These are phyloP conservation scores for Neoniphon sammara DNA, from an alignment of 2,797 vertebrate species.

Conservation along the genomic window DNA sequence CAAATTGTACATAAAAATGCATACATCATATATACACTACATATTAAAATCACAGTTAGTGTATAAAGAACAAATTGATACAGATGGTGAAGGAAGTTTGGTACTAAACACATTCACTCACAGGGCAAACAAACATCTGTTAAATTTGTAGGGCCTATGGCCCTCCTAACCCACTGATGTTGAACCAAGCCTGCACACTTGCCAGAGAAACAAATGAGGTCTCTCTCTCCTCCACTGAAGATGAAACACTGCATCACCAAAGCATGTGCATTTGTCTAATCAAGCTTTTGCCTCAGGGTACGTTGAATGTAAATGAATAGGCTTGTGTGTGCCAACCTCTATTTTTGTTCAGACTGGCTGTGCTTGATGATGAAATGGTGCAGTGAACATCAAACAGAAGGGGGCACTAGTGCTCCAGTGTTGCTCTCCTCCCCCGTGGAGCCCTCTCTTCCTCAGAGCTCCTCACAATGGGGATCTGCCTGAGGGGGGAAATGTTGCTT, in stretches of 20 bases:
- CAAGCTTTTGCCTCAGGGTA: slow-evolving; percentile 78
- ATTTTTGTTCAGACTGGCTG: slow-evolving; percentile 72
- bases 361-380: slow-evolving; percentile 76
- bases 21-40: neutral
- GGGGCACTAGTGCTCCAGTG: slow-evolving; percentile 98
- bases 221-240: slow-evolving; percentile 79
- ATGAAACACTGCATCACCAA: slow-evolving; percentile 83
- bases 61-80: slow-evolving; percentile 71
- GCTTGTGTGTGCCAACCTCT: slow-evolving; percentile 76
- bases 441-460: slow-evolving; percentile 84
- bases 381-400: slow-evolving; percentile 83
- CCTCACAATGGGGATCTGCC: slow-evolving; percentile 97
- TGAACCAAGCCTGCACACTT: slow-evolving; percentile 73
- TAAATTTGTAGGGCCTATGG: slow-evolving; percentile 74
- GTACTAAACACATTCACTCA: slow-evolving; percentile 68
- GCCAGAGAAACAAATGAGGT: slow-evolving; percentile 78
- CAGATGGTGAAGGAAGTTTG: slow-evolving; percentile 60
- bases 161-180: slow-evolving; percentile 79
- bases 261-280: slow-evolving; percentile 82
- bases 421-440: slow-evolving; percentile 79
- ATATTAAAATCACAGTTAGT: slow-evolving; percentile 60
- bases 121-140: slow-evolving; percentile 80
- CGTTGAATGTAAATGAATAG: slow-evolving; percentile 78
- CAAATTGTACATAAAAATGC: slow-evolving; percentile 6
- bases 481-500: slow-evolving; percentile 97